These are phyloP conservation scores for Xenus cinereus DNA, from an alignment of 2,113 vertebrate genomes.

Conservation along the genomic window DNA sequence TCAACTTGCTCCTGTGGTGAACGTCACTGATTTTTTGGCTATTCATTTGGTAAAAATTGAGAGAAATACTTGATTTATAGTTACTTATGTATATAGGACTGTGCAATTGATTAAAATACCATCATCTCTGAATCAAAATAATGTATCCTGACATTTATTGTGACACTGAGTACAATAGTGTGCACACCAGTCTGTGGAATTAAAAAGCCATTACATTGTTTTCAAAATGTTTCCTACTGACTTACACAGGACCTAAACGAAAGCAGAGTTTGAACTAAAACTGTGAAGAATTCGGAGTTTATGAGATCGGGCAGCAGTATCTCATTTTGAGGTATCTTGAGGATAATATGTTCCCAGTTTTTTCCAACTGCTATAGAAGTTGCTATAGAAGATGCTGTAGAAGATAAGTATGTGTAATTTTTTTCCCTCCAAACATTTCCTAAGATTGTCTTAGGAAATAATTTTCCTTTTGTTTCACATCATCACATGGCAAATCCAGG, in stretches of 20 bases:
- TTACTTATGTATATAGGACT: background rate
- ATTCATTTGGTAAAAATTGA: background rate
- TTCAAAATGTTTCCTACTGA: background rate
- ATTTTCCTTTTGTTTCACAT: background rate
- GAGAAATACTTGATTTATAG: background rate
- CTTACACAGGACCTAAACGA: background rate
- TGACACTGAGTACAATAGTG: background rate
- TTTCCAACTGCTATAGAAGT: background rate
- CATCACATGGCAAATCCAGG: background rate
- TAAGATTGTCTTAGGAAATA: background rate
- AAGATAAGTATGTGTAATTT: background rate
- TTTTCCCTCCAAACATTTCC: background rate
- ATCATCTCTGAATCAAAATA: background rate
- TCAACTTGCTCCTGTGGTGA: background rate
- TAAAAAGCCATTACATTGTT: background rate
- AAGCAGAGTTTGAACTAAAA: background rate
- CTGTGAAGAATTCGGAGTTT: background rate
- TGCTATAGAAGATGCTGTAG: accelerated
- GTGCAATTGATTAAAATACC: background rate
- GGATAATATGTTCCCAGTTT: background rate
- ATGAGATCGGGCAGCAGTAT: background rate
- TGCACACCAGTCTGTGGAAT: background rate
- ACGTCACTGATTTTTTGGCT: background rate
- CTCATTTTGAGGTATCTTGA: background rate
- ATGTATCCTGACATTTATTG: background rate